Evolutionary conservation across 2,113 vertebrate genomes (phyloP).

Genomic region (Setophaga coronata): DNA sequence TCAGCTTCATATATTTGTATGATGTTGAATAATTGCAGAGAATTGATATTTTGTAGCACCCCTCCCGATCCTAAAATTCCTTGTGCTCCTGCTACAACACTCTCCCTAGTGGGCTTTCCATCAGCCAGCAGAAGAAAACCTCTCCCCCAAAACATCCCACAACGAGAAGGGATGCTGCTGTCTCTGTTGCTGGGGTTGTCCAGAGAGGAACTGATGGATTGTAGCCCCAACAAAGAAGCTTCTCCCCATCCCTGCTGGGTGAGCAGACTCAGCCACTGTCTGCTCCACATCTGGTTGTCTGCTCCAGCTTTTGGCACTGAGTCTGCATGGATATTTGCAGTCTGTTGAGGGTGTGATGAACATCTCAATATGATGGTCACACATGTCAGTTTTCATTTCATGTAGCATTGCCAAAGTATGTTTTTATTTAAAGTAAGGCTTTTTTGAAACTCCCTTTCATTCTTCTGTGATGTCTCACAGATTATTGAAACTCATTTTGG

Average conservation of each 20-base stretch:
- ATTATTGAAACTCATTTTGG: neutral
- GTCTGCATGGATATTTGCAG: neutral
- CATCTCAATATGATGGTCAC: slow-evolving; percentile 30
- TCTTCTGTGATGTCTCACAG: neutral
- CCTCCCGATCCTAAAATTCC: neutral
- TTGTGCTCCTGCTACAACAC: neutral
- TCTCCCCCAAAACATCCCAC: neutral
- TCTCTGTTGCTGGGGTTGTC: neutral
- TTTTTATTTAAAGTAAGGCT: slow-evolving; percentile 45
- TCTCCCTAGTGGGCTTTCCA: neutral
- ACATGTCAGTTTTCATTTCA: slow-evolving; percentile 11
- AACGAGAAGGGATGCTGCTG: neutral
- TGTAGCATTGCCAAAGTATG: neutral
- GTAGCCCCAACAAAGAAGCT: neutral
- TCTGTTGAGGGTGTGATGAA: slow-evolving; percentile 23
- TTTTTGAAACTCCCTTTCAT: slow-evolving; percentile 45
- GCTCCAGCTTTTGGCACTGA: neutral
- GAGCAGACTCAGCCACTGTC: neutral
- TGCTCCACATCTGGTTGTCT: slow-evolving; percentile 36
- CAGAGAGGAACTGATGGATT: neutral
- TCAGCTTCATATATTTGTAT: neutral
- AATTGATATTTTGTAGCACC: neutral
- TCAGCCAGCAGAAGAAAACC: neutral
- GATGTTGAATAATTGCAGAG: neutral
- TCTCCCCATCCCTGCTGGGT: neutral